Conservation (phyloP, 2,888 invertebrate genomes). For the Yponomeuta evonymella region DNA sequence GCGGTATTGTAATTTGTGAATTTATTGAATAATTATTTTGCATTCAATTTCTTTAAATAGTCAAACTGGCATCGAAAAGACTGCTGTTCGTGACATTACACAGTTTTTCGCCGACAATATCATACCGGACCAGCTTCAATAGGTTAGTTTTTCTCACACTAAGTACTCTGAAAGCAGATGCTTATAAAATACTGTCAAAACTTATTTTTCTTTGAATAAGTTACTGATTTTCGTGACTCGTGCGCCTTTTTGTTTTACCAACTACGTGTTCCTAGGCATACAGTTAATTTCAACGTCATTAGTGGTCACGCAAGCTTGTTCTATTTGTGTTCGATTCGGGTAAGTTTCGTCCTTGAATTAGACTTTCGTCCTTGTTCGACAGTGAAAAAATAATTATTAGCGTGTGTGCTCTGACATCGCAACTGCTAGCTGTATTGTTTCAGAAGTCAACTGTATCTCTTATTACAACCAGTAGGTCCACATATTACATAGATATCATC, state of each 20-base stretch:
- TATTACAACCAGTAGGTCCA: too few relatives aligned
- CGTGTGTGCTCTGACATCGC: too few relatives aligned
- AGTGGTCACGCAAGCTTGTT: neutral
- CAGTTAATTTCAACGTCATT: neutral
- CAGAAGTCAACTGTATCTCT: too few relatives aligned
- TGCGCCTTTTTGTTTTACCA: neutral
- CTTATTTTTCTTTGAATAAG: neutral
- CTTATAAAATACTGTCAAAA: neutral
- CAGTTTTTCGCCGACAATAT: slow-evolving; percentile 46
- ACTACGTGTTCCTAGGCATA: neutral
- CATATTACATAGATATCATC: too few relatives aligned
- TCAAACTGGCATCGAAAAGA: slow-evolving; percentile 68
- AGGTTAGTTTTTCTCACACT: slow-evolving; percentile 46
- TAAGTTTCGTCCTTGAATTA: neutral
- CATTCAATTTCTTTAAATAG: slow-evolving; percentile 22
- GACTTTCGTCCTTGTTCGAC: neutral
- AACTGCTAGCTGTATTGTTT: too few relatives aligned
- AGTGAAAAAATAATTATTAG: too few relatives aligned
- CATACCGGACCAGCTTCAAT: slow-evolving; percentile 41
- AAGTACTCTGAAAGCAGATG: neutral
- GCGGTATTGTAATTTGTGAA: neutral
- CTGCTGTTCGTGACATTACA: slow-evolving; percentile 52
- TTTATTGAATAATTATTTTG: neutral
- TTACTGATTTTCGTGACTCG: neutral
- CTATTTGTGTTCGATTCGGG: neutral